These are phyloP conservation scores for Hirtodrosophila confusa DNA, from an alignment of 2,888 invertebrate species.

Conservation along the genomic window DNA sequence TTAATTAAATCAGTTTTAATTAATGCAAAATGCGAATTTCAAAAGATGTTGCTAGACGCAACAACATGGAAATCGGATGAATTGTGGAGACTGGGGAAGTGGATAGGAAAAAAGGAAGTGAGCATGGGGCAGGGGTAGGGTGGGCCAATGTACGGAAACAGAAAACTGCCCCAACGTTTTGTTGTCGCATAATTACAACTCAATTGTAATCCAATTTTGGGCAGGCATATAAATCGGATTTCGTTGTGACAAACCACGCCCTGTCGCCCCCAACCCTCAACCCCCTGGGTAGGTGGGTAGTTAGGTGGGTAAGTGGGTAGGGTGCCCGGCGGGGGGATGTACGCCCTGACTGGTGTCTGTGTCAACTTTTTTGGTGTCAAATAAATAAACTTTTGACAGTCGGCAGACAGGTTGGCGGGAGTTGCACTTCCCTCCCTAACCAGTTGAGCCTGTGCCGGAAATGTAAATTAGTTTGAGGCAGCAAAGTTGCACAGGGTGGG, in stretches of 20 bases:
- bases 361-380: slow-evolving; percentile 78
- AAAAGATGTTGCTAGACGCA: slow-evolving; percentile 63
- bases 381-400: slow-evolving; percentile 79
- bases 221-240: slow-evolving; percentile 73
- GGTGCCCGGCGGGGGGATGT: not conserved
- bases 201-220: slow-evolving; percentile 79
- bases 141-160: not conserved
- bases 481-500: not conserved
- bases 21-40: slow-evolving; percentile 79
- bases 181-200: slow-evolving; percentile 79
- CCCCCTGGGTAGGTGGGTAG: too few species aligned
- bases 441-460: slow-evolving; percentile 40
- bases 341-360: slow-evolving; percentile 60
- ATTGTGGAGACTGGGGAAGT: not conserved
- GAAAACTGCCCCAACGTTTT: slow-evolving; percentile 42
- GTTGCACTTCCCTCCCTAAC: slow-evolving; percentile 5
- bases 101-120: too few species aligned
- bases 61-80: slow-evolving; percentile 22
- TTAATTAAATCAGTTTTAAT: slow-evolving; percentile 81
- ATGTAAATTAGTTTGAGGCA: slow-evolving; percentile 64
- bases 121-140: not conserved
- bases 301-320: not conserved
- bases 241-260: slow-evolving; percentile 55
- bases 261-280: not conserved
- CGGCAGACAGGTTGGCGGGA: slow-evolving; percentile 65